phyloP scores from a whole-genome alignment of 2,888 invertebrate species.

The Callosobruchus maculatus region DNA sequence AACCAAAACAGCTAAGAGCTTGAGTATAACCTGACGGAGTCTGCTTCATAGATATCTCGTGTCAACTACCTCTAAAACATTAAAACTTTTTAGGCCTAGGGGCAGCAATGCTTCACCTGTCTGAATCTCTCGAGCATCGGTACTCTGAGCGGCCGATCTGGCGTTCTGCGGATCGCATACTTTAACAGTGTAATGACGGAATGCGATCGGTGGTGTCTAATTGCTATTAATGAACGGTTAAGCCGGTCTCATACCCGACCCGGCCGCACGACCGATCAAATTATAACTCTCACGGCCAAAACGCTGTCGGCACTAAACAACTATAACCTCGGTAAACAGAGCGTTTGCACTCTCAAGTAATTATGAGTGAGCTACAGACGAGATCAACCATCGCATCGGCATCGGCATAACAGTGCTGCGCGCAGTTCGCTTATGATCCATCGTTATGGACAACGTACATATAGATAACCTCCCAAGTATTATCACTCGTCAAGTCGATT shows the following conservation, averaged over 20 bases:
- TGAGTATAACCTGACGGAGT: too few relatives aligned
- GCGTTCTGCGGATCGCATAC: slow-evolving; percentile 1
- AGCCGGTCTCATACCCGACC: slow-evolving; percentile 38
- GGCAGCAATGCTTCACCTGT: too few relatives aligned
- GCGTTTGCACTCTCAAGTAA: slow-evolving; percentile 47
- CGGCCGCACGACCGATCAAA: slow-evolving; percentile 49
- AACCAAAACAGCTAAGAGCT: too few relatives aligned
- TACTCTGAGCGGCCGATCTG: too few relatives aligned
- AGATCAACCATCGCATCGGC: background rate
- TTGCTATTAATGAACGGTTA: slow-evolving; percentile 48
- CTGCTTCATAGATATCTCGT: too few relatives aligned
- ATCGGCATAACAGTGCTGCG: background rate
- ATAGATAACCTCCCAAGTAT: too few relatives aligned
- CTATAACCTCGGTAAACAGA: slow-evolving; percentile 48
- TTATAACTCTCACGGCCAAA: slow-evolving; percentile 46
- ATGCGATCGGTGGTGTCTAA: slow-evolving; percentile 44
- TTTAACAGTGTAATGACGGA: slow-evolving; percentile 37
- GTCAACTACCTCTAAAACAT: too few relatives aligned
- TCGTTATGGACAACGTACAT: too few relatives aligned
- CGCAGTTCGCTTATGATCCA: too few relatives aligned
- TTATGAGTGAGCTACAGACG: slow-evolving; percentile 29
- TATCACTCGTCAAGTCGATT: too few relatives aligned
- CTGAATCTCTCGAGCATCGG: too few relatives aligned
- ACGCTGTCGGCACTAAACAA: slow-evolving; percentile 47
- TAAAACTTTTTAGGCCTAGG: too few relatives aligned